Conservation (phyloP, 2,797 vertebrate species). For the Scleropages formosus region DNA sequence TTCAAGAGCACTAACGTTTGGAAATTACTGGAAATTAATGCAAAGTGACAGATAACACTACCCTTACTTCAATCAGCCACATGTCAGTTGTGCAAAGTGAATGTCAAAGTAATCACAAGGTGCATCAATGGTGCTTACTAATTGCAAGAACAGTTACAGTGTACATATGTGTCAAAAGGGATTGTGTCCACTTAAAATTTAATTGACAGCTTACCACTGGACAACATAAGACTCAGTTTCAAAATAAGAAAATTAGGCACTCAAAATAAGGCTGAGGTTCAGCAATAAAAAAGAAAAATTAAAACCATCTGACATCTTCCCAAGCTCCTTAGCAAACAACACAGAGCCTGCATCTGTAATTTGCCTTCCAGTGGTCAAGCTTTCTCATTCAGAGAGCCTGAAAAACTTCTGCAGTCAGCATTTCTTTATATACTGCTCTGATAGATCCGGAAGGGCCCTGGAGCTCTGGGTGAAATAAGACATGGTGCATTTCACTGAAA, state of each 20-base stretch:
- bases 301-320: conserved; percentile 53
- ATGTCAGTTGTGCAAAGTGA: no score
- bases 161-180: no score
- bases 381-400: conserved; percentile 49
- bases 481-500: conserved; percentile 28
- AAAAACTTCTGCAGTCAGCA: conserved; percentile 52
- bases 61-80: no score
- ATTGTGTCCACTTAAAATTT: no score
- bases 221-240: conserved; percentile 58
- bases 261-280: conserved; percentile 55
- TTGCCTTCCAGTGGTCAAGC: conserved; percentile 60
- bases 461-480: conserved; percentile 31
- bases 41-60: no score
- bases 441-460: conserved; percentile 42
- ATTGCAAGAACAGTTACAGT: no score
- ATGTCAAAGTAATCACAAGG: no score
- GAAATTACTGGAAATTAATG: no score
- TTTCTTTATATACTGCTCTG: conserved; percentile 48
- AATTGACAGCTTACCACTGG: conserved; percentile 9
- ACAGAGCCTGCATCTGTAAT: conserved; percentile 57
- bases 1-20: no score
- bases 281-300: conserved; percentile 40
- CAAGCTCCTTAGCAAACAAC: conserved; percentile 46
- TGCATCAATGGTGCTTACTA: no score
- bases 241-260: conserved; percentile 54